Percentiles rank a stretch among this genome's conserved stretches.
phyloP scores from a whole-genome alignment of 2,888 invertebrate genomes.

The Sepiola atlantica region DNA sequence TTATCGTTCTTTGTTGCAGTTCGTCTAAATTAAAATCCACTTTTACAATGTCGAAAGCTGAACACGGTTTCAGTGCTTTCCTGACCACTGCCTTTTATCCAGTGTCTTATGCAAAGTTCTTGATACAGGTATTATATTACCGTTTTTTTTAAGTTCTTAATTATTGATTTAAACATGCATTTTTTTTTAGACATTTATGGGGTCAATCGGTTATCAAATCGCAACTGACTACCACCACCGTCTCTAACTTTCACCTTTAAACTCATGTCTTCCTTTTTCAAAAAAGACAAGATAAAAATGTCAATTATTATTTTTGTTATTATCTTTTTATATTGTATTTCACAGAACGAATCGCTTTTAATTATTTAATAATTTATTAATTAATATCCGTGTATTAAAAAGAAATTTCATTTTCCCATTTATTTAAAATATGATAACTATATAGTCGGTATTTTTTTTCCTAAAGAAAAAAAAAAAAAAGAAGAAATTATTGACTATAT shows the following conservation, averaged over 20 bases:
- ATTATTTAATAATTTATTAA: too few species aligned
- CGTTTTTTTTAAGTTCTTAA: not conserved
- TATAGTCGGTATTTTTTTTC: too few species aligned
- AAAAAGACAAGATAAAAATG: not conserved
- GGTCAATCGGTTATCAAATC: not conserved
- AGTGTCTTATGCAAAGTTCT: slow-evolving; percentile 66
- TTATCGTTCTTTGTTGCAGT: slow-evolving; percentile 38
- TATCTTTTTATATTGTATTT: not conserved
- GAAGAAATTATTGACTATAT: too few species aligned
- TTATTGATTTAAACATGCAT: not conserved
- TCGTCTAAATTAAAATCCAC: not conserved
- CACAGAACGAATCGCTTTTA: not conserved
- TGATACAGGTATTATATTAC: slow-evolving; percentile 61
- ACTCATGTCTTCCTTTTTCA: not conserved
- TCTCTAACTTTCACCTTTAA: not conserved
- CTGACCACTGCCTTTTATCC: slow-evolving; percentile 65
- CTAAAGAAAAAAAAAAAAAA: too few species aligned
- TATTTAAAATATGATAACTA: too few species aligned
- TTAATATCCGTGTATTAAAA: too few species aligned
- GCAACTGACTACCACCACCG: not conserved
- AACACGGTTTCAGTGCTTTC: slow-evolving; percentile 58
- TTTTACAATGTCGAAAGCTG: slow-evolving; percentile 50
- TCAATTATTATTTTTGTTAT: not conserved
- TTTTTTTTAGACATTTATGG: not conserved
- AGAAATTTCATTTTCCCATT: too few species aligned